Percentiles rank a stretch among this genome's conserved stretches.
Conservation (phyloP, 1,140 invertebrate genomes). For the Reticulitermes speratus region DNA sequence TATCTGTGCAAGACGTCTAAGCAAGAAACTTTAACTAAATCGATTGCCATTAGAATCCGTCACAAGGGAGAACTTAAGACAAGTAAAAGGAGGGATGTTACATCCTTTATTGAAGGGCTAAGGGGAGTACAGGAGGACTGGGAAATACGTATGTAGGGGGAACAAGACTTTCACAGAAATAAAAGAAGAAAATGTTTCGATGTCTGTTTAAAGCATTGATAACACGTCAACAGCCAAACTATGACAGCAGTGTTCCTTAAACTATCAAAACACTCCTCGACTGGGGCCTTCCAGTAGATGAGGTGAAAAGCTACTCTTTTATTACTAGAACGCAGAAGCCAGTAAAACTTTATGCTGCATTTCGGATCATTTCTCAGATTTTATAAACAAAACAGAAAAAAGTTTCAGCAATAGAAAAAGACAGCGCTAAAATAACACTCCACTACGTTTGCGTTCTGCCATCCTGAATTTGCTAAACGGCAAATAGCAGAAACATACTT, state of each 20-base stretch:
- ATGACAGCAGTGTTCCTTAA: not conserved
- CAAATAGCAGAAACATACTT: no score
- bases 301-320: no score
- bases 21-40: slow-evolving; percentile 16
- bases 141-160: not conserved
- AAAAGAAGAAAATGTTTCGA: not conserved
- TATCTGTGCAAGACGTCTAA: not conserved
- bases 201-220: not conserved
- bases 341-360: no score
- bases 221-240: not conserved
- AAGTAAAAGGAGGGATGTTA: not conserved
- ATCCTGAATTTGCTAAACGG: no score
- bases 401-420: no score
- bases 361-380: no score
- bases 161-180: not conserved
- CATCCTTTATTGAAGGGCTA: not conserved
- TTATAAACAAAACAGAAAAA: no score
- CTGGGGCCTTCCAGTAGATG: no score
- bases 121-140: not conserved
- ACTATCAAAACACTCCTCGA: no score
- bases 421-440: no score
- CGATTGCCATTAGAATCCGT: slow-evolving; percentile 10
- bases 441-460: no score
- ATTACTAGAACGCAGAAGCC: no score
- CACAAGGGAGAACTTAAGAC: not conserved